Evolutionary conservation across 92 coral and sea anemone species (phyloP).

Genomic region (Epizoanthus ramosus): DNA sequence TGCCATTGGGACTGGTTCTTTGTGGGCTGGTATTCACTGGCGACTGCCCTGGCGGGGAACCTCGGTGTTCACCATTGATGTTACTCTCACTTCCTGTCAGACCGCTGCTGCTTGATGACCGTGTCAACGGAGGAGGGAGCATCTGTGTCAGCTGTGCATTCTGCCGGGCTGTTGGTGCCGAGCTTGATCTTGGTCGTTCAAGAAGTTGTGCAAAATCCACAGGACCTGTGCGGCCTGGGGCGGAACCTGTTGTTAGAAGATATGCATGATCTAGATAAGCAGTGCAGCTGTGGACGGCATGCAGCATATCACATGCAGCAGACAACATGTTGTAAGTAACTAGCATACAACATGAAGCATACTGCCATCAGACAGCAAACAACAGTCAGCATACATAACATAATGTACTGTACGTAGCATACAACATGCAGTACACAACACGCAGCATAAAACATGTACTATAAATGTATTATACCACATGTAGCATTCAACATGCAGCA

Average conservation of each 20-base stretch:
- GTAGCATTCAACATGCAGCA: not conserved
- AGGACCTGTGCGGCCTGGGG: constrained; percentile 83
- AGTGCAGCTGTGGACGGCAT: not conserved
- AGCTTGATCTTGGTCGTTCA: constrained; percentile 87
- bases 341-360: not conserved
- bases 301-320: not conserved
- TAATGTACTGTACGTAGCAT: too few relatives aligned
- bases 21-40: constrained; percentile 82
- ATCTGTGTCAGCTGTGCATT: constrained; percentile 81
- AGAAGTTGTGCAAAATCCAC: constrained; percentile 76
- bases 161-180: constrained; percentile 78
- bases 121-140: constrained; percentile 76
- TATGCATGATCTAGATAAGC: constrained; percentile 5
- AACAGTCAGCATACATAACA: too few relatives aligned
- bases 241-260: constrained; percentile 68
- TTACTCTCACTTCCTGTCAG: constrained; percentile 36
- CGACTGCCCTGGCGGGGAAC: constrained; percentile 68
- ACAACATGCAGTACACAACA: too few relatives aligned
- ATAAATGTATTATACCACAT: too few relatives aligned
- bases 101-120: constrained; percentile 62
- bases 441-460: too few relatives aligned
- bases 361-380: not conserved
- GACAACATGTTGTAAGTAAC: not conserved
- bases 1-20: constrained; percentile 81
- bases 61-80: constrained; percentile 44